Evolutionary conservation across 2,888 invertebrate genomes (phyloP), one percentile per base, ranked within the genome.

Genomic region (Drosophila neotestacea): DNA sequence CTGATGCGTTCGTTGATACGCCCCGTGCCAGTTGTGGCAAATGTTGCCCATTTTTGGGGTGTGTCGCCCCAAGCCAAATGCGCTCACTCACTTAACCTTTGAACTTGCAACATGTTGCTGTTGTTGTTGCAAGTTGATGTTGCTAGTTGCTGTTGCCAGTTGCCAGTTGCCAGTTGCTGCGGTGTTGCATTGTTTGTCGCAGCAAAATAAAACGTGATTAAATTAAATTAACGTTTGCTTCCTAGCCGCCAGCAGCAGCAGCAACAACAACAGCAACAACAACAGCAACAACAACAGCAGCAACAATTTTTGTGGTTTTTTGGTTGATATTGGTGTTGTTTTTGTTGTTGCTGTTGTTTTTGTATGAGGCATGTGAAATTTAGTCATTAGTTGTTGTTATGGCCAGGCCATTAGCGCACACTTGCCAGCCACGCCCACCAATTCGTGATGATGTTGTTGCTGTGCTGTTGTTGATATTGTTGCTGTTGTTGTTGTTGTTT

Each of bases 21-120:
- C 85, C 76, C 67, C 71, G 71, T 75, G 56, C 70, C 66, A 70
- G 70, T 73, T 77, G 79, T 69, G 69, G 52, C 76, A 74, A 78
- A 77, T 68, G 51, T 72, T 78, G 72, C 63, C 63, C 62, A 46
- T 66, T 77, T 69, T 78, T 73, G 87, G 84, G 89, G 88, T 89
- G 88, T 85, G 84, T 72, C 81, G 79, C 88, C 82, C 54, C 58
- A 67, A 73, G 88, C 81, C 86, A 86, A 85, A 86, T 83, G 73
- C 73, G 88, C 88, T 87, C 88, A 85, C 85, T 85, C 85, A 86
- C 87, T 85, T 85, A 85, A 85, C 88, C 85, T 86, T 85, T 85
- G 88, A 87, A 88, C 88, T 81, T 77, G 62, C 73, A 85, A 66
- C 73, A 61, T 79, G 73, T 69, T 77, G 39, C 22, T 55, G 50